phyloP scores from a whole-genome alignment of 2,113 vertebrate species.

The Vicugna pacos region DNA sequence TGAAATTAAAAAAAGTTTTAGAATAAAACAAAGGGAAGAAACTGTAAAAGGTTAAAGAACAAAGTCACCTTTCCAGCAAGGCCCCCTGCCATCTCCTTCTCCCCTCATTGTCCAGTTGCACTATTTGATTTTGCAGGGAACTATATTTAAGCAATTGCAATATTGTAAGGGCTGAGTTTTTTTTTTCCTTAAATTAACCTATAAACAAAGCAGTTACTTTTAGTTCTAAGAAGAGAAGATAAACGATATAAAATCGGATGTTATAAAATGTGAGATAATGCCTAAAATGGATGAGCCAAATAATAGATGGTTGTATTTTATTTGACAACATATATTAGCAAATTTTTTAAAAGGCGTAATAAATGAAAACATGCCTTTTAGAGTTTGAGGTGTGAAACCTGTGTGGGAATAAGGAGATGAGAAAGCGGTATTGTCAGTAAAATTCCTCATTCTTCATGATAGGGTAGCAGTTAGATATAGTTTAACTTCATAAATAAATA shows the following conservation, averaged over 20 bases:
- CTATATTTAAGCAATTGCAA: background rate
- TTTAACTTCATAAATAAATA: background rate
- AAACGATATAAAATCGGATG: background rate
- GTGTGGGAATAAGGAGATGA: background rate
- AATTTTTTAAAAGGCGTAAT: background rate
- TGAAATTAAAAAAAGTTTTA: constrained; percentile 7
- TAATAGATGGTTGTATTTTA: background rate
- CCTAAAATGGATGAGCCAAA: background rate
- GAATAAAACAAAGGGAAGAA: background rate
- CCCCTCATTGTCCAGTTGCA: background rate
- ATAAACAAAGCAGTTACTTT: background rate
- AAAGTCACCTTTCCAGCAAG: background rate
- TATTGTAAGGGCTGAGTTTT: background rate
- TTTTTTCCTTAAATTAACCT: background rate
- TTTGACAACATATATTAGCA: background rate
- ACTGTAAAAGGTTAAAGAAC: background rate
- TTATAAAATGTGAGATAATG: background rate
- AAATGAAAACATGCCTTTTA: background rate
- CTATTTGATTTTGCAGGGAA: background rate
- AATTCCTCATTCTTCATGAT: background rate
- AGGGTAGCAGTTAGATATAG: background rate
- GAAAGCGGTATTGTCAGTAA: background rate
- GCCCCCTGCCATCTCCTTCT: background rate
- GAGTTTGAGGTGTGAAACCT: background rate
- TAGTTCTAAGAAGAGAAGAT: background rate